phyloP scores from a whole-genome alignment of 2,888 invertebrate species.

The Apocheima hispidaria region DNA sequence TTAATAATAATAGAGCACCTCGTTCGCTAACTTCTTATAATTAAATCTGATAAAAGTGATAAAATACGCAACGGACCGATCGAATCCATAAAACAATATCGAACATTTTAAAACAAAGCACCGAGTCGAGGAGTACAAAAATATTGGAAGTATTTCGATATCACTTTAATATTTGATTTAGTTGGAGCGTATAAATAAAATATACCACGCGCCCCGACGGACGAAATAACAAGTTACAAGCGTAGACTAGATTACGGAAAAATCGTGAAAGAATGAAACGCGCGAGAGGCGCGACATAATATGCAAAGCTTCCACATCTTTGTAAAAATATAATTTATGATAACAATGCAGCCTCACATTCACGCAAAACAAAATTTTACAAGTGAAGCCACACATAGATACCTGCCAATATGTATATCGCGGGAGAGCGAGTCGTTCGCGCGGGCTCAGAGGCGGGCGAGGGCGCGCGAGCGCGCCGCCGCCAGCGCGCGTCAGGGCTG shows the following conservation, averaged over 20 bases:
- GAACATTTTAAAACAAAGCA: constrained; percentile 54
- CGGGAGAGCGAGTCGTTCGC: constrained; percentile 40
- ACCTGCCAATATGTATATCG: background rate
- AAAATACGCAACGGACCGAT: constrained; percentile 74
- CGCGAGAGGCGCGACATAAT: constrained; percentile 57
- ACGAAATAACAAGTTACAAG: constrained; percentile 70
- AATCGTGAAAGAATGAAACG: constrained; percentile 64
- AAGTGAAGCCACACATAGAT: constrained; percentile 17
- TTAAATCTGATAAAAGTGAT: constrained; percentile 65
- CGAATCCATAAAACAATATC: constrained; percentile 67
- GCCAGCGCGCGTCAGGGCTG: constrained; percentile 79
- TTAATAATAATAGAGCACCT: constrained; percentile 82
- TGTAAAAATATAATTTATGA: constrained; percentile 64
- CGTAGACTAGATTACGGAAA: constrained; percentile 78
- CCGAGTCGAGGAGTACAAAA: constrained; percentile 48
- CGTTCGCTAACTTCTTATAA: constrained; percentile 76
- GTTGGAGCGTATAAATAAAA: constrained; percentile 58
- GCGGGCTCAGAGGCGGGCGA: constrained; percentile 67
- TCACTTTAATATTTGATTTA: constrained; percentile 56
- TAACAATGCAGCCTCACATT: constrained; percentile 59
- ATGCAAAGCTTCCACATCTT: constrained; percentile 58
- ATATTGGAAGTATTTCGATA: constrained; percentile 66
- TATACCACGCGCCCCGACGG: constrained; percentile 52
- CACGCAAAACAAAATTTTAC: constrained; percentile 18
- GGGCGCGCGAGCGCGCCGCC: constrained; percentile 72